A percentile compares a stretch with the other conserved stretches of the same genome.
These are phyloP conservation scores for Acrossocheilus fasciatus DNA, from an alignment of 2,797 vertebrate genomes.

Conservation along the genomic window DNA sequence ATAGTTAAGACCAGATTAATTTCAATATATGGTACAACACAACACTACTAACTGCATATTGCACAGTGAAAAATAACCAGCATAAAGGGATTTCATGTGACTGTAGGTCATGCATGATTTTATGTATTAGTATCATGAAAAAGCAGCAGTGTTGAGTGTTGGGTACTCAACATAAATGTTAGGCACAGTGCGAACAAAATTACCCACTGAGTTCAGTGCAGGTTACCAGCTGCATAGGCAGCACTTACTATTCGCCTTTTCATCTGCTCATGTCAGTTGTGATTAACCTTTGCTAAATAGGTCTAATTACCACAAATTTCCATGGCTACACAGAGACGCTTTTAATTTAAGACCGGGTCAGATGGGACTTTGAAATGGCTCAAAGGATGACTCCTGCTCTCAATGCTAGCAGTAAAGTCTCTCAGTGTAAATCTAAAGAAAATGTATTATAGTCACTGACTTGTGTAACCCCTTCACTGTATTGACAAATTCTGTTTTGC, in stretches of 20 bases:
- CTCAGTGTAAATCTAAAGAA: constrained; percentile 17
- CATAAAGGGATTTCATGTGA: neutral
- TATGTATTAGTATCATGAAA: constrained; percentile 8
- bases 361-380: constrained; percentile 38
- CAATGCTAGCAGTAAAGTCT: constrained; percentile 19
- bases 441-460: constrained; percentile 9
- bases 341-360: constrained; percentile 54
- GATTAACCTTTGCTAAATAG: constrained; percentile 82
- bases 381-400: constrained; percentile 23
- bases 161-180: constrained; percentile 3
- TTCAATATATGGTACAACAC: neutral
- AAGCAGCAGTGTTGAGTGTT: constrained; percentile 12
- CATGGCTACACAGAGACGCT: constrained; percentile 66
- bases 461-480: neutral
- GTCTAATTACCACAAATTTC: constrained; percentile 87
- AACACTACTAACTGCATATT: neutral
- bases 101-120: neutral
- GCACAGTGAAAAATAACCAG: neutral
- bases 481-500: neutral
- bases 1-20: neutral
- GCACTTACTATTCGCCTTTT: constrained; percentile 48
- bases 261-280: constrained; percentile 59
- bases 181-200: constrained; percentile 17
- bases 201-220: constrained; percentile 36
- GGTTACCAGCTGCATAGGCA: constrained; percentile 54